Evolutionary conservation across 2,113 vertebrate genomes (phyloP).

Genomic region (Pelecanoides urinatrix): DNA sequence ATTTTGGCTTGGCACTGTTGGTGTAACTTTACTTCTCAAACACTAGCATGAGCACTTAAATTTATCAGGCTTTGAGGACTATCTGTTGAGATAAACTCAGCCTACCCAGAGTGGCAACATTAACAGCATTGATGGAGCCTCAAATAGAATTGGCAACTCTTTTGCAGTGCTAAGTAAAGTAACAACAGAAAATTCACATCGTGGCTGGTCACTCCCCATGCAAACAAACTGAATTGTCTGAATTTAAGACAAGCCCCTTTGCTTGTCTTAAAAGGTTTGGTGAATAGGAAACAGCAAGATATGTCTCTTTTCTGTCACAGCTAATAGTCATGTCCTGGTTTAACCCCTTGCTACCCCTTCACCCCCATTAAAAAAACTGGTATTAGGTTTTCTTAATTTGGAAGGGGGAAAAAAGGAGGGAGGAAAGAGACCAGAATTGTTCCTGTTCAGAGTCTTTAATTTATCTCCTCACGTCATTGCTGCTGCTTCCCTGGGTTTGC

Average conservation of each 20-base stretch:
- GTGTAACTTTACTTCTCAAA: background rate
- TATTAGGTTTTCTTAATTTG: background rate
- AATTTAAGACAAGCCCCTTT: rapidly evolving
- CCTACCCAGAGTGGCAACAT: background rate
- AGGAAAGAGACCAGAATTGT: background rate
- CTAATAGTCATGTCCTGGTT: background rate
- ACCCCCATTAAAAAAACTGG: background rate
- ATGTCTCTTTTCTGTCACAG: background rate
- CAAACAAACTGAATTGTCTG: background rate
- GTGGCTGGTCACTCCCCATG: background rate
- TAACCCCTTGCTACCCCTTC: background rate
- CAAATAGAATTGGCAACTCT: background rate
- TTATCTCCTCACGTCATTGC: background rate
- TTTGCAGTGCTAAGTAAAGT: background rate
- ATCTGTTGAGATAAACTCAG: background rate
- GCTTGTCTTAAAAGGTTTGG: background rate
- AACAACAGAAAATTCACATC: background rate
- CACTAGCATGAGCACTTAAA: background rate
- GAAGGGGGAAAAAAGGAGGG: background rate
- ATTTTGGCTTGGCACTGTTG: background rate
- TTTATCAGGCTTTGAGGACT: background rate
- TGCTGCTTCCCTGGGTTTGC: background rate
- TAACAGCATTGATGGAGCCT: background rate
- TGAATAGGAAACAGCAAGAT: background rate
- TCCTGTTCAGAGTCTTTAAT: background rate